Conservation (phyloP, 2,888 invertebrate species). For the Dendrolimus pini region DNA sequence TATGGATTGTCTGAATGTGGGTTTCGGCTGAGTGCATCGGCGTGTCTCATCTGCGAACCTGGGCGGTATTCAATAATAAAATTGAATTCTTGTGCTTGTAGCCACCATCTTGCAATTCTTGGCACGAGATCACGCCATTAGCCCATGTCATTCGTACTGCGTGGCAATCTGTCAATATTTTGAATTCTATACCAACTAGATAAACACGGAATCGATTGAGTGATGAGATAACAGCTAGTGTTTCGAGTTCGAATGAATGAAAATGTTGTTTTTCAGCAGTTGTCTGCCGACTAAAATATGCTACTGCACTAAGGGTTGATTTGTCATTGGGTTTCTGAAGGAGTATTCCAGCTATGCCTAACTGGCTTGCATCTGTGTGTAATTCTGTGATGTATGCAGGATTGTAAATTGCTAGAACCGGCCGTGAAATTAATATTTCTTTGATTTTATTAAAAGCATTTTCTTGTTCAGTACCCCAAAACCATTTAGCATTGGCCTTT, state of each 20-base stretch:
- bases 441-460: conserved; percentile 1
- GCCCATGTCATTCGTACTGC: conserved; percentile 1
- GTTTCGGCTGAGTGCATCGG: conserved; percentile 3
- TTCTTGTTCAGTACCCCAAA: conserved; percentile 3
- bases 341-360: too few species aligned
- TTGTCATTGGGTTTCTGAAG: too few species aligned
- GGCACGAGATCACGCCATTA: conserved; percentile 1
- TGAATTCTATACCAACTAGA: neutral
- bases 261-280: too few species aligned
- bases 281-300: too few species aligned
- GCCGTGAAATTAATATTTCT: neutral
- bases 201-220: neutral
- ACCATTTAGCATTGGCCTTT: conserved; percentile 1
- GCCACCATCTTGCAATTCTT: conserved; percentile 2
- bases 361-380: too few species aligned
- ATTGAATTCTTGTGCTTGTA: conserved; percentile 2
- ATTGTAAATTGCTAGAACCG: conserved; percentile 3
- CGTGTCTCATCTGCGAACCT: conserved; percentile 1
- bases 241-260: too few species aligned
- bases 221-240: too few species aligned
- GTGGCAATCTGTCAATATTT: conserved; percentile 2
- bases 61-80: neutral
- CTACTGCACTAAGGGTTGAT: too few species aligned
- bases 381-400: neutral
- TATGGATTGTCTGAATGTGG: neutral